These are phyloP conservation scores for Uria lomvia DNA, from an alignment of 2,113 vertebrate genomes.

Conservation along the genomic window DNA sequence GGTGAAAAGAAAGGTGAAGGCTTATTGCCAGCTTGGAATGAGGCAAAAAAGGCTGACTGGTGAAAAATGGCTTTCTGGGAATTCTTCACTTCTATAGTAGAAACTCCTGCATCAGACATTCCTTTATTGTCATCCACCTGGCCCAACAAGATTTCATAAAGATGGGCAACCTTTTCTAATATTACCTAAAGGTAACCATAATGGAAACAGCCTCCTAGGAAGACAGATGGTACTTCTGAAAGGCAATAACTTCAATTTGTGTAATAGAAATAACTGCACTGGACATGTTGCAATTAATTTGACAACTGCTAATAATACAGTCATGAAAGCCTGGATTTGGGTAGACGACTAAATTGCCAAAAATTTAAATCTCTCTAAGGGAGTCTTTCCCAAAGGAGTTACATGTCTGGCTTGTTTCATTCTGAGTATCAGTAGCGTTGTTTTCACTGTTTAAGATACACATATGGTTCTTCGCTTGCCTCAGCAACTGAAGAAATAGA, in stretches of 20 bases:
- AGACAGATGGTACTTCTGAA: background rate
- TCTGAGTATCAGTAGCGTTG: background rate
- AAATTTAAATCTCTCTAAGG: background rate
- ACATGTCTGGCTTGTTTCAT: background rate
- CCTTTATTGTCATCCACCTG: background rate
- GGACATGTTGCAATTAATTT: background rate
- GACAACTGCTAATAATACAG: background rate
- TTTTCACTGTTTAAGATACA: background rate
- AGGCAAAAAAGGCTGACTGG: background rate
- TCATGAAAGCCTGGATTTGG: background rate
- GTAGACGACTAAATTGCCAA: background rate
- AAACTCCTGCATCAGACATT: background rate
- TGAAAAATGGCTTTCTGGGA: background rate
- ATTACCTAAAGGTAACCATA: background rate
- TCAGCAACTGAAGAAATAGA: background rate
- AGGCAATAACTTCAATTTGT: background rate
- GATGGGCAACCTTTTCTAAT: background rate
- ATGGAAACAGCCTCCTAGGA: background rate
- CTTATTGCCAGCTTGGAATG: background rate
- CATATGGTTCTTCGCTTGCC: background rate
- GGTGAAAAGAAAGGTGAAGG: background rate
- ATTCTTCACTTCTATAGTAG: background rate
- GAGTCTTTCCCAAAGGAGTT: background rate
- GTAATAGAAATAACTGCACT: background rate
- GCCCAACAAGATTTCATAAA: background rate